phyloP scores from a whole-genome alignment of 2,888 invertebrate genomes.

The Eupeodes luniger region DNA sequence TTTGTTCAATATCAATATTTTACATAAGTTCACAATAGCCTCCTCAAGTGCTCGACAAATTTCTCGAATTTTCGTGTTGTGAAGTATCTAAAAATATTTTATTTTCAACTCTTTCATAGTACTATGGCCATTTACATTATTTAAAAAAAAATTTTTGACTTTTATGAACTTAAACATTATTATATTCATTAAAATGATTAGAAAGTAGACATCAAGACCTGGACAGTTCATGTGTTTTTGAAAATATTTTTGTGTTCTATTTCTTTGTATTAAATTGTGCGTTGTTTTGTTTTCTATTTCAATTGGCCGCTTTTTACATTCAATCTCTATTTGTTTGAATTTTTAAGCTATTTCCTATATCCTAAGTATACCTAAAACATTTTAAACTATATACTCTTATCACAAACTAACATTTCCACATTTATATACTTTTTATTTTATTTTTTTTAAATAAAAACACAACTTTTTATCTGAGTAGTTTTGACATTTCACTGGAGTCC shows the following conservation, averaged over 20 bases:
- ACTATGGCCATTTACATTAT: no score
- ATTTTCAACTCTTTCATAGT: no score
- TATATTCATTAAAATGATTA: no score
- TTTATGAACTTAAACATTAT: no score
- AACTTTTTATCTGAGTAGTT: slow-evolving; percentile 43
- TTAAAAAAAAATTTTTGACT: no score
- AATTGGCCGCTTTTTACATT: slow-evolving; percentile 12
- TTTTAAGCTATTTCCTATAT: not conserved
- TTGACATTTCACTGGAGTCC: slow-evolving; percentile 47
- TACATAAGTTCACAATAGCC: no score
- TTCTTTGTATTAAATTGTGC: not conserved
- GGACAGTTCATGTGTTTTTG: not conserved
- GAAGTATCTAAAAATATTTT: no score
- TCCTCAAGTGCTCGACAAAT: no score
- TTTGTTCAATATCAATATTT: no score
- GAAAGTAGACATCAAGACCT: not conserved
- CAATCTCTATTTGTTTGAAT: not conserved
- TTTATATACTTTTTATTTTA: not conserved
- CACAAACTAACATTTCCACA: slow-evolving; percentile 37
- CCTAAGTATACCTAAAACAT: not conserved
- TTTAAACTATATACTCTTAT: not conserved
- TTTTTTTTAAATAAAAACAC: slow-evolving; percentile 2
- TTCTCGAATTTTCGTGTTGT: no score
- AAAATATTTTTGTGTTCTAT: not conserved
- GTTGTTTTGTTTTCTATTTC: not conserved